Conservation (phyloP, 2,797 vertebrate species). For the Gambusia yucatana region DNA sequence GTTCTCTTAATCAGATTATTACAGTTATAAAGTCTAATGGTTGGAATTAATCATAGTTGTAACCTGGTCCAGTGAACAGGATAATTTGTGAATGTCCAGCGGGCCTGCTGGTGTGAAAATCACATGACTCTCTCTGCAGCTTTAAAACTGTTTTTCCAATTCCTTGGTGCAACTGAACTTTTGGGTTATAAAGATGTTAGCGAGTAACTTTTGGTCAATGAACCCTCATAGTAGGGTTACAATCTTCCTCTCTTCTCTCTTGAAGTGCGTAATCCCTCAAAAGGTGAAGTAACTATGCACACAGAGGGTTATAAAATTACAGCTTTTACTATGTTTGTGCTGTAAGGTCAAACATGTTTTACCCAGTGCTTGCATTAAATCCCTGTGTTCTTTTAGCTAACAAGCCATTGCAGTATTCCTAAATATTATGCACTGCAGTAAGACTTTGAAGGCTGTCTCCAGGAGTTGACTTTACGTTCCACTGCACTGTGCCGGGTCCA, state of each 20-base stretch:
- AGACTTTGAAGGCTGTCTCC: conserved; percentile 54
- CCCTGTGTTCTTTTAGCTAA: conserved; percentile 64
- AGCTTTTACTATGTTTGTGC: conserved; percentile 45
- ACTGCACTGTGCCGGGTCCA: conserved; percentile 56
- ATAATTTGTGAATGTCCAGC: conserved; percentile 77
- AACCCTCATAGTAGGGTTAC: conserved; percentile 72
- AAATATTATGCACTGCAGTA: conserved; percentile 60
- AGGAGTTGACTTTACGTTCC: conserved; percentile 64
- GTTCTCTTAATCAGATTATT: conserved; percentile 64
- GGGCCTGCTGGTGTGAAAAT: conserved; percentile 73
- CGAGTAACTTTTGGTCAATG: conserved; percentile 77
- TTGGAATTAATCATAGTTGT: conserved; percentile 76
- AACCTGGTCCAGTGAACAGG: conserved; percentile 80
- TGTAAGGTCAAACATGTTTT: conserved; percentile 57
- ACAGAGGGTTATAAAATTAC: conserved; percentile 40
- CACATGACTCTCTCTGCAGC: conserved; percentile 44
- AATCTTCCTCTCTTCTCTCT: conserved; percentile 72
- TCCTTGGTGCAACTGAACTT: conserved; percentile 63
- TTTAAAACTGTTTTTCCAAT: conserved; percentile 36
- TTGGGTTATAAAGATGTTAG: conserved; percentile 65
- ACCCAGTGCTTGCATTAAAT: conserved; percentile 46
- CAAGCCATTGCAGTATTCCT: conserved; percentile 72
- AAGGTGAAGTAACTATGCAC: conserved; percentile 64
- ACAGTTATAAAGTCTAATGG: conserved; percentile 73
- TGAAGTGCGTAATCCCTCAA: conserved; percentile 79